Conservation (phyloP, 2,113 vertebrate genomes). For the Stigmatopora nigra region DNA sequence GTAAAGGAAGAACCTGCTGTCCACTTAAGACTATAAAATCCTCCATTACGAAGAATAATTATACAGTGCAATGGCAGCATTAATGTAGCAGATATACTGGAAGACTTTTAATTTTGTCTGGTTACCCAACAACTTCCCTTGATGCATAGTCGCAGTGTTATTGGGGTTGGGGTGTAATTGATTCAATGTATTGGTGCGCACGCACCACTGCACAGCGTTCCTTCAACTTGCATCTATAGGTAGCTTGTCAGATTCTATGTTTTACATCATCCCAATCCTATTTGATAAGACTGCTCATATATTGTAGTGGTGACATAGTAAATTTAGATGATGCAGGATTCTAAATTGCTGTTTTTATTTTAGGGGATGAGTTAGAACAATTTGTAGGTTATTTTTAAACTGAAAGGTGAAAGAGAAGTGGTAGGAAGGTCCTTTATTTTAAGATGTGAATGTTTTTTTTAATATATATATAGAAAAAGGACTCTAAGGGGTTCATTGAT, state of each 20-base stretch:
- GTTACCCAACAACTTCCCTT: not conserved
- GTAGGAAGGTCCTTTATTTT: not conserved
- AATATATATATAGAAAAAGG: not conserved
- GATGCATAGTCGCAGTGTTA: not conserved
- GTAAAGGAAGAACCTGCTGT: slow-evolving; percentile 46
- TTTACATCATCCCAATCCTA: not conserved
- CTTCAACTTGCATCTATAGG: not conserved
- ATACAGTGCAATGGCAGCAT: not conserved
- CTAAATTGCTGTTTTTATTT: not conserved
- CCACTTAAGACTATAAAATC: slow-evolving; percentile 14
- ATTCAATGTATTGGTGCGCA: not conserved
- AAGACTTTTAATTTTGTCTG: not conserved
- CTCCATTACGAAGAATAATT: not conserved
- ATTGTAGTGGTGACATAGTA: not conserved
- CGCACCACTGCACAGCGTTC: not conserved
- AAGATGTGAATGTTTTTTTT: not conserved
- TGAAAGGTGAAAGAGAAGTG: no score
- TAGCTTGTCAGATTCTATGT: not conserved
- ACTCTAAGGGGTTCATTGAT: not conserved
- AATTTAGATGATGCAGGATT: not conserved
- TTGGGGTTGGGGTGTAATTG: slow-evolving; percentile 1
- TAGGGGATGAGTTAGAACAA: not conserved
- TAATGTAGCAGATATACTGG: not conserved
- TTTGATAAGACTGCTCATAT: not conserved
- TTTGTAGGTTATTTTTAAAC: no score